Evolutionary conservation across 2,113 vertebrate species (phyloP), one percentile per base, ranked within the genome.

Genomic region (Nettapus auritus): DNA sequence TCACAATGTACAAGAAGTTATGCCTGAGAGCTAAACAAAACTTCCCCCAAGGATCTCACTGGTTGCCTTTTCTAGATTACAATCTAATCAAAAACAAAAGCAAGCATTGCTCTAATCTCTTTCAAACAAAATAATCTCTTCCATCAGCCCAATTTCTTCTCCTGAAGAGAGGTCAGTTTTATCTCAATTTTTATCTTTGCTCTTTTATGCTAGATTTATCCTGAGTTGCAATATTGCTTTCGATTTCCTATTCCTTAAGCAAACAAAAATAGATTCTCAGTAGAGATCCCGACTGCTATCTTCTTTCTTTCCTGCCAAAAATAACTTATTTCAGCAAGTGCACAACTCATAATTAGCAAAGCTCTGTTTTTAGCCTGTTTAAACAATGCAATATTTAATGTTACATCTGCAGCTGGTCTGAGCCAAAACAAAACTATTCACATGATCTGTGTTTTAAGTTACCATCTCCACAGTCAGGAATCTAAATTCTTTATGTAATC

Each of bases 301-400:
- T 88, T 77, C 28, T 62, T 70, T 80, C 68, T 80, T 74, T 46
- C 38, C 63, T 94, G 85, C 60, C 68, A 88, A 95, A 93, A 96
- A 93, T 71, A 94, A 85, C 55, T 74, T 50, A 28, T 67, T 95
- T 77, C 68, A 75, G 38, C 3, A 2, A 91, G 68, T 56, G 73
- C 0, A 60, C 31, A 60, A n/a, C 70, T 68, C 63, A 28, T 53
- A 94, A 86, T 78, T 73, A 93, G 89, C 31, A 92, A 52, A 60
- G 66, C 52, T 91, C 90, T 92, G 40, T 22, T 93, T 89, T 82
- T 73, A 71, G 70, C 38, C 70, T 75, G 8, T 40, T 89, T 75
- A 87, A 96, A 94, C 77, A 94, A 79, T 68, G 1, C 25, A 67
- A 2, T 25, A 75, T 68, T 76, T 93, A 55, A 85, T 34, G 22